Evolutionary conservation across 2,888 invertebrate species (phyloP), one percentile per base, ranked within the genome.

Genomic region (Xestia xanthographa): DNA sequence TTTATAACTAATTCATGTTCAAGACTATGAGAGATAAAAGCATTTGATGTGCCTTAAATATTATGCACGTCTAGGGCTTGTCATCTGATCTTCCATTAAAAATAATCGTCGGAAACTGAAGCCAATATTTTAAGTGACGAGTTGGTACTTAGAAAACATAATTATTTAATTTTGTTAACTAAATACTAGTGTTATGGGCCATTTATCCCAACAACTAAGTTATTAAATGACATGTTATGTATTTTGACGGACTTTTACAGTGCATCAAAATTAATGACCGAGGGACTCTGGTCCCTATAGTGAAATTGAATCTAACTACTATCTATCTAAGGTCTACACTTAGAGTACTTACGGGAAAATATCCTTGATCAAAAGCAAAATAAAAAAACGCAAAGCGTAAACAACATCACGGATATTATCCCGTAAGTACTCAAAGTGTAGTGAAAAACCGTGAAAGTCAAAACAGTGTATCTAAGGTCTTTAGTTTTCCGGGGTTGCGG

Each of bases 1-100:
- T 75, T 81, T 41, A 41, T 62, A 67, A 81, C 48, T 65, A 75
- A 75, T 75, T 81, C 43, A 74, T 29, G 62, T 68, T 63, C 67
- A 43, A 72, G 34, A n/a, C 63, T 63, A 41, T 48, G 22, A 72
- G 34, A 63, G 72, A 34, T 81, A 75, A 75, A 68, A 82, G 79
- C 77, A 70, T 82, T 66, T 82, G 48, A 70, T 38, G 58, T 50
- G 8, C n/a, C 53, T 45, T 53, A 56, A 56, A 53, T 29, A 38
- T 62, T 66, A 74, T 74, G 60, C 60, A 53, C 53, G 60, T 80
- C 50, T 41, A 14, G 50, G 38, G 41, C 53, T 67, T 75, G 62
- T 34, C 45, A 75, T 26, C 14, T 26, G 62, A 75, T 80, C 65
- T 56, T 53, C 14, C 6, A 12, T 60, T 53, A 29, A 66, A n/a